Evolutionary conservation across 1,140 invertebrate genomes (phyloP), one percentile per base, ranked within the genome.

Genomic region (Palaemon carinicauda): DNA sequence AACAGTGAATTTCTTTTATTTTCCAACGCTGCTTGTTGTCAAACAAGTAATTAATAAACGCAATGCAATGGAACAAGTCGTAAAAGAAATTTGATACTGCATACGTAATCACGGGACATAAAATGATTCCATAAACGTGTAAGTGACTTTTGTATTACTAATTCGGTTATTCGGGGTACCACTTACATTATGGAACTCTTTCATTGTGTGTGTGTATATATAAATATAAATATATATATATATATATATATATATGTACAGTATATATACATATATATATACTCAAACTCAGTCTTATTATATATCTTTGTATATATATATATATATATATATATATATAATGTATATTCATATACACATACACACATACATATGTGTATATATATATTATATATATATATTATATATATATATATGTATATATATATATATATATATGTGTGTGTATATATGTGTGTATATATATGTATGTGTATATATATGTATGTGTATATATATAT

Each of bases 211-310:
- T 65, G 29, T 77, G 41, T 77, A 41, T 77, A 50, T 77, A 33
- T 77, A 77, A 15, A 33, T 77, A 41, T 77, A 50, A 31, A 74
- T 74, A 74, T 74, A 74, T 74, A 74, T 74, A 77, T 74, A 74
- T 74, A 74, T 74, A 74, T 74, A 74, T 74, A 74, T 74, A 74
- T 74, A 74, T 74, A 74, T n/a, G n/a, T n/a, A n/a, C n/a, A n/a
- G n/a, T 74, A 74, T 74, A 74, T 74, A 74, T 74, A 74, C 33
- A 77, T 77, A 77, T 77, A 77, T 77, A 77, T 51, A 51, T 77
- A 75, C 12, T 27, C n/a, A 75, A 27, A n/a, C n/a, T n/a, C 19
- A 60, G 4, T 69, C 60, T 19, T 19, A 10, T 27, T 19, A 10
- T 19, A n/a, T 69, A n/a, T n/a, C n/a, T n/a, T n/a, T n/a, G n/a